Evolutionary conservation across 2,888 invertebrate species (phyloP), one percentile per base, ranked within the genome.

Genomic region (Scaptomyza flava): DNA sequence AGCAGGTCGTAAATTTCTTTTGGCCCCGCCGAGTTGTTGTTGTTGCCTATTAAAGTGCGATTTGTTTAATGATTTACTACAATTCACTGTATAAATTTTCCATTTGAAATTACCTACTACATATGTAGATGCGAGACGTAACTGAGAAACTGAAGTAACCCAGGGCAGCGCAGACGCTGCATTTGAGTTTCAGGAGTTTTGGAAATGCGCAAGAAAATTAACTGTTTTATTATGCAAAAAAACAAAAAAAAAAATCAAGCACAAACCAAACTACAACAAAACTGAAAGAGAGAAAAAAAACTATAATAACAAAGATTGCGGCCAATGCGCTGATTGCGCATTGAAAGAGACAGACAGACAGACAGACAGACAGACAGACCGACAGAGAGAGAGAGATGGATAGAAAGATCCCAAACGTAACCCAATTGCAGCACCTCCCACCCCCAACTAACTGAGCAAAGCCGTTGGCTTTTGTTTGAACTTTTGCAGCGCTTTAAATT

Each of bases 161-260:
- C 38, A 47, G 43, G 34, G 66, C 64, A 9, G 57, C 68, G 53
- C 68, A 63, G 54, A 47, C 43, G 69, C 77, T 73, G 75, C 66
- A 78, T 76, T 85, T 79, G 71, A 65, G 75, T 72, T 71, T 81
- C 75, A 60, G 63, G 67, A 61, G 70, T 80, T 82, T 82, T 71
- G 75, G 85, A 82, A 85, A 85, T 85, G 80, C 82, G 72, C 85
- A 85, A 87, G 82, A 80, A 88, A 87, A 90, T 89, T 89, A 90
- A 90, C 89, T 89, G 90, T 84, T 89, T 85, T 89, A 89, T 90
- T 90, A 90, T 90, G 90, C 89, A 90, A 90, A 90, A 89, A 78
- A 70, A 72, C 71, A 51, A 61, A 47, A 0, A 43, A 46, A 27
- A 9, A 45, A 6, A 36, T 11, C 20, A 33, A 45, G 31, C 30